Conservation (phyloP, 2,113 vertebrate genomes). For the Aldabrachelys gigantea region DNA sequence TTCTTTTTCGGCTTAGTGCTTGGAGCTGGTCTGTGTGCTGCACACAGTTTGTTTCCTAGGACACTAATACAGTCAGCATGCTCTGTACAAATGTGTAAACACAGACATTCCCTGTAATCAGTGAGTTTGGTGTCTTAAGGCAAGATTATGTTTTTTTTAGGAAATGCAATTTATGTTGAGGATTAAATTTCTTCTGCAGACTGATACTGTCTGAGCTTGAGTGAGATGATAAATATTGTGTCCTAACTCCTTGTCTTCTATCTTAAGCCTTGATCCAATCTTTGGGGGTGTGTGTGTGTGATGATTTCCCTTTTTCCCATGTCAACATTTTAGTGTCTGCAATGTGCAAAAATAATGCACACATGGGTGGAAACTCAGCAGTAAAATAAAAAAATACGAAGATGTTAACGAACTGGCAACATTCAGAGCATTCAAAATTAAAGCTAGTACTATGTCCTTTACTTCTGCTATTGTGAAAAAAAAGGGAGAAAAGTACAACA, state of each 20-base stretch:
- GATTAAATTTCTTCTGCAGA: slow-evolving; percentile 81
- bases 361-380: not conserved
- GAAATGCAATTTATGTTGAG: slow-evolving; percentile 87
- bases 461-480: not conserved
- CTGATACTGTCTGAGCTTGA: slow-evolving; percentile 82
- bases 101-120: slow-evolving; percentile 89
- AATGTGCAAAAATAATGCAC: not conserved
- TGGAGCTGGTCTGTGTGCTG: slow-evolving; percentile 72
- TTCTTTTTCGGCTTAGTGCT: slow-evolving; percentile 73
- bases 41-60: slow-evolving; percentile 81
- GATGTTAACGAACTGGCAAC: not conserved
- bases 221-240: slow-evolving; percentile 80
- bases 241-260: slow-evolving; percentile 66
- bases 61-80: slow-evolving; percentile 86
- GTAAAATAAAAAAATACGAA: not conserved
- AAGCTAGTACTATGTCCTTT: not conserved
- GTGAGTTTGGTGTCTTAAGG: slow-evolving; percentile 84
- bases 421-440: not conserved
- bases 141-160: slow-evolving; percentile 87
- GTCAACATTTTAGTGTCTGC: not conserved
- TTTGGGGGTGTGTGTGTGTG: slow-evolving; percentile 33
- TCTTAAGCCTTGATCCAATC: slow-evolving; percentile 49
- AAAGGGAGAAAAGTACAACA: rapidly evolving
- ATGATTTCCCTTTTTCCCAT: not conserved
- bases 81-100: slow-evolving; percentile 85